Percentiles rank a stretch among this genome's conserved stretches.
phyloP scores from a whole-genome alignment of 2,113 vertebrate species.

The Gavialis gangeticus region DNA sequence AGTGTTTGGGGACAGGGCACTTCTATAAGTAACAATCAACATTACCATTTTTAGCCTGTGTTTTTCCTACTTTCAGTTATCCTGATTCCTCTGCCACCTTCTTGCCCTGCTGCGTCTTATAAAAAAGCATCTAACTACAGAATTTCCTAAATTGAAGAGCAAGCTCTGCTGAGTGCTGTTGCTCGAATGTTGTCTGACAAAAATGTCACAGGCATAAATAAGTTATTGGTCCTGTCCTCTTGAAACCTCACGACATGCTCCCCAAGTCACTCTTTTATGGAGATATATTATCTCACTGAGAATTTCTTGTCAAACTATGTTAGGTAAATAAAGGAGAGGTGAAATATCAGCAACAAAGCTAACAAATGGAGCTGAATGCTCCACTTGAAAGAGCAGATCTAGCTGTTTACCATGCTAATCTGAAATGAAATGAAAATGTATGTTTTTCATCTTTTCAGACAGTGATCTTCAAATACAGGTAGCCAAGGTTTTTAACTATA shows the following conservation, averaged over 20 bases:
- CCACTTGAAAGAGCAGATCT: constrained; percentile 77
- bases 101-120: not conserved
- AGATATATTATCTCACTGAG: constrained; percentile 79
- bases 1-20: not conserved
- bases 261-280: constrained; percentile 75
- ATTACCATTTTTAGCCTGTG: constrained; percentile 16
- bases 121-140: not conserved
- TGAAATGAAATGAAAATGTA: constrained; percentile 82
- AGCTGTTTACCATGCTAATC: constrained; percentile 80
- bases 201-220: constrained; percentile 68
- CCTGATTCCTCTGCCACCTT: constrained; percentile 2
- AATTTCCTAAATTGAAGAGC: not conserved
- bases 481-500: constrained; percentile 67
- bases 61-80: constrained; percentile 11
- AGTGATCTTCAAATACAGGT: constrained; percentile 77
- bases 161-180: constrained; percentile 8
- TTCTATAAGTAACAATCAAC: not conserved
- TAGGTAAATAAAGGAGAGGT: constrained; percentile 83
- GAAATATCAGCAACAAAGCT: constrained; percentile 82
- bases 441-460: constrained; percentile 80
- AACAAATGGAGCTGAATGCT: constrained; percentile 76
- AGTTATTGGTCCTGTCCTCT: constrained; percentile 60
- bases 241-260: constrained; percentile 73
- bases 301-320: constrained; percentile 83
- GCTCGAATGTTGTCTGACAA: constrained; percentile 57